These are phyloP conservation scores for Esox lucius DNA, from an alignment of 2,797 vertebrate genomes.

Conservation along the genomic window DNA sequence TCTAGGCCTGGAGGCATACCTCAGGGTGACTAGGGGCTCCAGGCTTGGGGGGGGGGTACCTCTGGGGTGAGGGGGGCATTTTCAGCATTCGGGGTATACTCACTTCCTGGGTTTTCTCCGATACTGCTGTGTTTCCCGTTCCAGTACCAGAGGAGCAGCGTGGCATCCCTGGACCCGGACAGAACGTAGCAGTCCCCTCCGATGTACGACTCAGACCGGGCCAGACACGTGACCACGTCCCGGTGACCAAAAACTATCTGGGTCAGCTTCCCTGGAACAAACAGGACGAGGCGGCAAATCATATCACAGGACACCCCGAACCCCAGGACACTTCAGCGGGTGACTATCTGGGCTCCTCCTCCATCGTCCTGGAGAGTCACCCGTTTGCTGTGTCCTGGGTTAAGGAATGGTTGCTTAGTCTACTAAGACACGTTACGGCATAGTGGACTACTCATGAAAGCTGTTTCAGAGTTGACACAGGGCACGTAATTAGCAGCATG, in stretches of 20 bases:
- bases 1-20: conserved; percentile 20
- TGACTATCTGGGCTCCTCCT: no score
- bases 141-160: conserved; percentile 97
- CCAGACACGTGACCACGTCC: conserved; percentile 93
- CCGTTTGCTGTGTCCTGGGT: no score
- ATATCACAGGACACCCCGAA: no score
- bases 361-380: no score
- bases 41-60: conserved; percentile 85
- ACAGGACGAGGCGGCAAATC: conserved; percentile 33
- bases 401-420: no score
- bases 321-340: no score
- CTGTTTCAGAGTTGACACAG: no score
- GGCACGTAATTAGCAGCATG: no score
- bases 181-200: conserved; percentile 96
- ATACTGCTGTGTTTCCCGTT: conserved; percentile 91
- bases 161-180: conserved; percentile 94
- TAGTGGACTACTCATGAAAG: no score
- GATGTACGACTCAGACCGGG: conserved; percentile 94
- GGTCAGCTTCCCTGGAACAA: conserved; percentile 86
- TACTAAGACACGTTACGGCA: no score
- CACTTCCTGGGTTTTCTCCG: conserved; percentile 88
- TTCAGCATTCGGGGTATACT: conserved; percentile 51
- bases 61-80: conserved; percentile 67
- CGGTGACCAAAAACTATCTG: conserved; percentile 97
- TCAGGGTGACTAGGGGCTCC: background rate